These are phyloP conservation scores for Tetropium fuscum DNA, from an alignment of 2,888 invertebrate genomes.

Conservation along the genomic window DNA sequence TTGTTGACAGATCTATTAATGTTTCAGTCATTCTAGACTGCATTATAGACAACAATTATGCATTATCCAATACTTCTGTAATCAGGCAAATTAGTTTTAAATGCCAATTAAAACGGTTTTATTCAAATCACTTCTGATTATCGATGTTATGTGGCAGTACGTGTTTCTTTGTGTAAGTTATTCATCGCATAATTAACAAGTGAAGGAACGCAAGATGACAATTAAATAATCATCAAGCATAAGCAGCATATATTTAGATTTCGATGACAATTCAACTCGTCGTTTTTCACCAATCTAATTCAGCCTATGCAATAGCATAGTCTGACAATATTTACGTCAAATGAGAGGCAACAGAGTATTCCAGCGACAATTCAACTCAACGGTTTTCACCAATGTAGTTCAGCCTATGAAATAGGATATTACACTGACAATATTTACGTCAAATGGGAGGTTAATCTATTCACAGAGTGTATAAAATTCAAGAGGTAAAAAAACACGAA, in stretches of 20 bases:
- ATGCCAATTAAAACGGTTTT: constrained; percentile 37
- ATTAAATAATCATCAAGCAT: background rate
- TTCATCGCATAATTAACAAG: constrained; percentile 4
- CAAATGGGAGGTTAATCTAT: too few relatives aligned
- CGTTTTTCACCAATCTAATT: too few relatives aligned
- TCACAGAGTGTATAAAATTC: too few relatives aligned
- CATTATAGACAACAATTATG: constrained; percentile 1
- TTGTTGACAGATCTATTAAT: constrained; percentile 27
- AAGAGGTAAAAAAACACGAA: too few relatives aligned
- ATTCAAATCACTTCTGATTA: constrained; percentile 32
- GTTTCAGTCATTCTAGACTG: constrained; percentile 6
- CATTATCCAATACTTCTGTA: constrained; percentile 27
- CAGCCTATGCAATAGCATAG: too few relatives aligned
- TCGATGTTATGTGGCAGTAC: background rate
- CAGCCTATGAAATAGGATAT: too few relatives aligned
- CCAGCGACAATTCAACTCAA: too few relatives aligned
- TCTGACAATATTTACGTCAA: too few relatives aligned
- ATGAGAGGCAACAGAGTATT: too few relatives aligned
- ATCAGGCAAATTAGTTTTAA: constrained; percentile 31
- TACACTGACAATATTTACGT: too few relatives aligned
- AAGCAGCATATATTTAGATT: background rate
- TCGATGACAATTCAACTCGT: too few relatives aligned
- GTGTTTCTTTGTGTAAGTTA: background rate
- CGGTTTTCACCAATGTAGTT: too few relatives aligned
- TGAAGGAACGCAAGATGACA: background rate